Evolutionary conservation across 1,140 invertebrate species (phyloP).

Genomic region (Zaprionus davidi): DNA sequence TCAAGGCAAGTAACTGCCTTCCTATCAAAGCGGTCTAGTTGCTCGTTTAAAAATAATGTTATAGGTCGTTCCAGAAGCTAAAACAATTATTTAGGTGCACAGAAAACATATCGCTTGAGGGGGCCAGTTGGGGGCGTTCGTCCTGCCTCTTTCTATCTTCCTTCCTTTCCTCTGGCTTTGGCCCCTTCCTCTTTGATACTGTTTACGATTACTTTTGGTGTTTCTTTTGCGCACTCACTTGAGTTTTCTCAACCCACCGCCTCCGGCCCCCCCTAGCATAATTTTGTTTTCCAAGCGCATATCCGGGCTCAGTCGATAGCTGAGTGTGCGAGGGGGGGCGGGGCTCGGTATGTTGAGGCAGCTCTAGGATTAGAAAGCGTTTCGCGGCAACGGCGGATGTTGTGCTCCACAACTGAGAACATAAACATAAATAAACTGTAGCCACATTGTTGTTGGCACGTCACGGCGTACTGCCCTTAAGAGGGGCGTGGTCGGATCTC

Average conservation of each 20-base stretch:
- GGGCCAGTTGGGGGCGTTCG: neutral
- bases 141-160: neutral
- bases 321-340: neutral
- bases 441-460: constrained; percentile 25
- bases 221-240: constrained; percentile 56
- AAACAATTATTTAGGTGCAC: constrained; percentile 27
- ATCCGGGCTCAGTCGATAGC: constrained; percentile 51
- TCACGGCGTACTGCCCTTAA: neutral
- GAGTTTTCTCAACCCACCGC: constrained; percentile 40
- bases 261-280: constrained; percentile 18
- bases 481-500: constrained; percentile 4
- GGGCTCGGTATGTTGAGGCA: neutral
- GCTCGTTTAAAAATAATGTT: constrained; percentile 5
- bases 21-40: neutral
- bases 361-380: constrained; percentile 43
- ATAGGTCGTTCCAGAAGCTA: constrained; percentile 9
- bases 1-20: neutral
- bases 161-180: neutral
- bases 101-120: constrained; percentile 1
- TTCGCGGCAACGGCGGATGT: constrained; percentile 67
- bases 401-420: constrained; percentile 20
- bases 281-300: constrained; percentile 70
- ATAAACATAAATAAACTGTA: constrained; percentile 65
- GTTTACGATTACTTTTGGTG: constrained; percentile 51
- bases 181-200: constrained; percentile 35